phyloP scores from a whole-genome alignment of 2,797 vertebrate species.

The Oreochromis mossambicus region DNA sequence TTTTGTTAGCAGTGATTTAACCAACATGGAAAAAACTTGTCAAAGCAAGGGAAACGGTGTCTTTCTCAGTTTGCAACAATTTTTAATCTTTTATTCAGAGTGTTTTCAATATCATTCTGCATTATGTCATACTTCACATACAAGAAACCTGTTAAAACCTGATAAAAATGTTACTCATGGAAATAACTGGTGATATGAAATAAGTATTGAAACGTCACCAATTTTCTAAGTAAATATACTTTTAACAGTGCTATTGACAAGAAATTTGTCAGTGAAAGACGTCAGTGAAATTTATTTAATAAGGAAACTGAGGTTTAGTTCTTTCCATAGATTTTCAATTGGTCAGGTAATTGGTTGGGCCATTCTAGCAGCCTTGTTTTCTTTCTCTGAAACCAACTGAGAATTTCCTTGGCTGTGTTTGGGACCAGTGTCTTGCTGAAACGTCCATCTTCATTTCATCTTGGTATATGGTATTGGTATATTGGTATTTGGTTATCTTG shows the following conservation, averaged over 20 bases:
- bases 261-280: neutral
- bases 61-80: neutral
- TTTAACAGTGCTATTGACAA: neutral
- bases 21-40: neutral
- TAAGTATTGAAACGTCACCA: neutral
- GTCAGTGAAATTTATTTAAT: neutral
- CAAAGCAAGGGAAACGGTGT: neutral
- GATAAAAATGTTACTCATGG: neutral
- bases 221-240: neutral
- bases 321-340: neutral
- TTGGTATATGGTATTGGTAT: neutral
- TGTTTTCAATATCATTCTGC: neutral
- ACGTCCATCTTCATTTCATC: neutral
- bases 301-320: neutral
- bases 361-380: neutral
- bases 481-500: neutral
- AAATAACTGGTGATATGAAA: neutral
- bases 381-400: neutral
- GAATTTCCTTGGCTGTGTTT: neutral
- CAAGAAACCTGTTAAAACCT: neutral
- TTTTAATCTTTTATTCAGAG: neutral
- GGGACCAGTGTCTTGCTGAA: neutral
- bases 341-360: neutral
- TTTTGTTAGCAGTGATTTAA: neutral
- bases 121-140: neutral